These are phyloP conservation scores for Cyanoderma ruficeps DNA, from an alignment of 2,113 vertebrate genomes.

Conservation along the genomic window DNA sequence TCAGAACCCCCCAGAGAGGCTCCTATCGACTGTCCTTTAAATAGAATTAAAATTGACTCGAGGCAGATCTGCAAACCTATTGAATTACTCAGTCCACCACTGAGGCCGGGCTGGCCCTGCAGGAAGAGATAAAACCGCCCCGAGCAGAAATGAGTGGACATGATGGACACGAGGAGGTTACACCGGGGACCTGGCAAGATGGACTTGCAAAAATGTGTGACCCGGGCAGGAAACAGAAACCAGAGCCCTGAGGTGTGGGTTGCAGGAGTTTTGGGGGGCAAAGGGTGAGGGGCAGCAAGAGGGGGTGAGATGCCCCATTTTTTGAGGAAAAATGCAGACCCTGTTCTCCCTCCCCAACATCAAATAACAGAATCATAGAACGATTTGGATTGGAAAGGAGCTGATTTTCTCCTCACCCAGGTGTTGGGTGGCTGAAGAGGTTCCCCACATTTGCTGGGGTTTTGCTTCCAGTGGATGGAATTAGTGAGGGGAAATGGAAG, in stretches of 20 bases:
- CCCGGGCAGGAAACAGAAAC: neutral
- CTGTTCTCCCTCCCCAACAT: neutral
- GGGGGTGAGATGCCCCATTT: fast-evolving
- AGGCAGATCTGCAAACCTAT: slow-evolving; percentile 75
- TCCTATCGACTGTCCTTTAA: slow-evolving; percentile 79
- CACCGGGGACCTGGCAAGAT: neutral
- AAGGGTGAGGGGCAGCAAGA: neutral
- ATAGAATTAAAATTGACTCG: slow-evolving; percentile 81
- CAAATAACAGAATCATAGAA: neutral
- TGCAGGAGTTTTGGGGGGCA: neutral
- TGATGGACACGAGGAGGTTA: neutral
- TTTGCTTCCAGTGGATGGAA: neutral
- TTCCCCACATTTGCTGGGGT: neutral
- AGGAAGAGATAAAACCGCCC: slow-evolving; percentile 49
- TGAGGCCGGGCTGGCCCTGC: slow-evolving; percentile 33
- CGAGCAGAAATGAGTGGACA: neutral
- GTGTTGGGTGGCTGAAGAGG: neutral
- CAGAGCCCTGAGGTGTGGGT: neutral
- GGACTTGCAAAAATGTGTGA: neutral
- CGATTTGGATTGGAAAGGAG: neutral
- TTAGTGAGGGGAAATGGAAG: neutral
- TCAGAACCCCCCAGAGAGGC: slow-evolving; percentile 70
- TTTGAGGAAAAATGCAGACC: neutral
- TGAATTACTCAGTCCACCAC: slow-evolving; percentile 68
- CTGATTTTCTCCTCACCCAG: neutral